These are phyloP conservation scores for Pipistrellus pygmaeus DNA, from an alignment of 2,797 vertebrate species.

Conservation along the genomic window DNA sequence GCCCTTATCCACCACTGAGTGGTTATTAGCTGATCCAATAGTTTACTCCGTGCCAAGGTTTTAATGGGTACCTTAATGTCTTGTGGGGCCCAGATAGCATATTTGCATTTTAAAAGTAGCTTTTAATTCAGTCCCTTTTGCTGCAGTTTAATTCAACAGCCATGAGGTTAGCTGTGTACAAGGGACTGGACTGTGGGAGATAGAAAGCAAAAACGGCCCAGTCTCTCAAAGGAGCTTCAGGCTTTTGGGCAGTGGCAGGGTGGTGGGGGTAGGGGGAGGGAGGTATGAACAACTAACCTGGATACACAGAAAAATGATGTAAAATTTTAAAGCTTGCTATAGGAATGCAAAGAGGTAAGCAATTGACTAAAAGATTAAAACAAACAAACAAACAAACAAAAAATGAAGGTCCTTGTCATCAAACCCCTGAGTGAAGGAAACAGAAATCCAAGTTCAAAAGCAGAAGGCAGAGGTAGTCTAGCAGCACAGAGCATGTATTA, in stretches of 20 bases:
- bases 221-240: background rate
- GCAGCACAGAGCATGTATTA: background rate
- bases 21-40: slow-evolving; percentile 65
- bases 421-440: background rate
- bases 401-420: background rate
- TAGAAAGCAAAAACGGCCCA: background rate
- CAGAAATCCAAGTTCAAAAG: background rate
- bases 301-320: background rate
- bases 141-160: slow-evolving; percentile 39
- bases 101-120: slow-evolving; percentile 73
- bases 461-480: background rate
- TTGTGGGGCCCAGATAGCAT: slow-evolving; percentile 28
- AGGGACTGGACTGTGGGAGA: background rate
- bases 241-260: background rate
- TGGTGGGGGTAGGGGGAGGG: too few relatives aligned
- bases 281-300: background rate
- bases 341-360: background rate
- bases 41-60: slow-evolving; percentile 61
- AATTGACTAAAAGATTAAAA: background rate
- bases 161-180: background rate
- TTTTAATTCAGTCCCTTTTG: slow-evolving; percentile 69
- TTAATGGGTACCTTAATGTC: slow-evolving; percentile 69
- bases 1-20: background rate
- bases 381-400: background rate
- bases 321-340: background rate